A percentile compares a stretch with the other conserved stretches of the same genome.
Evolutionary conservation across 37 sponge, comb jelly and placozoan genomes (phyloP).

Genomic region (Halichondria panicea): DNA sequence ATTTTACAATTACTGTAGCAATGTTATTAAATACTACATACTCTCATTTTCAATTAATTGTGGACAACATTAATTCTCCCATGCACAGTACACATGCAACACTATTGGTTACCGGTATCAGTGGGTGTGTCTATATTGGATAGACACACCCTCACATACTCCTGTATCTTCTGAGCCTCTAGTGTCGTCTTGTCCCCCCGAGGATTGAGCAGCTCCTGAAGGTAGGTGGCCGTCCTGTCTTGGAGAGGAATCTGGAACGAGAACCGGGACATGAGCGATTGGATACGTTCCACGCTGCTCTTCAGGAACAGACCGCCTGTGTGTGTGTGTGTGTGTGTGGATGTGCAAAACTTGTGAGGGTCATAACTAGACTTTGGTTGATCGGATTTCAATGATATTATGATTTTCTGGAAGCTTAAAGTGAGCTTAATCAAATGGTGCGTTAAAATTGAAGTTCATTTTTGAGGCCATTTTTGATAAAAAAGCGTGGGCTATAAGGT

Average conservation of each 20-base stretch:
- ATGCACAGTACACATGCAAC: neutral
- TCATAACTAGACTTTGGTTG: too few relatives aligned
- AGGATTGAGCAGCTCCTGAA: conserved; percentile 32
- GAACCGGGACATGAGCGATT: conserved; percentile 13
- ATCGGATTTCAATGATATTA: too few relatives aligned
- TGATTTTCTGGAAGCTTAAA: too few relatives aligned
- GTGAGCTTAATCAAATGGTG: too few relatives aligned
- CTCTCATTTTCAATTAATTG: too few relatives aligned
- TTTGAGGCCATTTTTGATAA: too few relatives aligned
- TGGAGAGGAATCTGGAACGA: neutral
- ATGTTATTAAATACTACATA: too few relatives aligned
- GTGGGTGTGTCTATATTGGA: too few relatives aligned
- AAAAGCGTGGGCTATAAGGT: too few relatives aligned
- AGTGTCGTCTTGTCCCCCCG: conserved; percentile 3
- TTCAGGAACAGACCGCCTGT: conserved; percentile 35
- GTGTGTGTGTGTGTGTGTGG: neutral
- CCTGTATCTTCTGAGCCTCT: conserved; percentile 48
- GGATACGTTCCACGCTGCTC: conserved; percentile 20
- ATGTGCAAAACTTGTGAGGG: too few relatives aligned
- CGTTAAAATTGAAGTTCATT: too few relatives aligned
- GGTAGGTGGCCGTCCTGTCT: conserved; percentile 13
- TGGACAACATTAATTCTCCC: neutral
- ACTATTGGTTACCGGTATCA: neutral
- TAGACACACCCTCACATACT: conserved; percentile 36
- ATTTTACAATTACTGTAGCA: too few relatives aligned